These are phyloP conservation scores for Lepidurus arcticus DNA, from an alignment of 1,140 invertebrate genomes.

Conservation along the genomic window DNA sequence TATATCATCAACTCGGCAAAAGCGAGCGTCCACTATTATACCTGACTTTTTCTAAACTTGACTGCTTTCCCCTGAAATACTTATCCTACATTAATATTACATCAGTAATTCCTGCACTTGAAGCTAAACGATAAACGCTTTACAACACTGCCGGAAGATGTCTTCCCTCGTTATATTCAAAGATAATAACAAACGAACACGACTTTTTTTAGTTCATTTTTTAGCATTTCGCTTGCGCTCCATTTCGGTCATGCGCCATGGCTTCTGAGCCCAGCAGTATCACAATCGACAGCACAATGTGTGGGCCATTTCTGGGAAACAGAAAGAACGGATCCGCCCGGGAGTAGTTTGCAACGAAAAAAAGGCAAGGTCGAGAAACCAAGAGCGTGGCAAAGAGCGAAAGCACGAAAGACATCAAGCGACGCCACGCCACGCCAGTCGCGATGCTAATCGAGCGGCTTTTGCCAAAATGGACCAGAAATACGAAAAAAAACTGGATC, in stretches of 20 bases:
- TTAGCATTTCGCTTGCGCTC: neutral
- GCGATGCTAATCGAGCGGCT: neutral
- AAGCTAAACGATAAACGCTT: no score
- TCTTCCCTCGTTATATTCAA: no score
- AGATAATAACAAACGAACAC: no score
- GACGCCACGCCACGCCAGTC: neutral
- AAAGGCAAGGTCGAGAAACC: neutral
- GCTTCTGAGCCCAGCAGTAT: neutral
- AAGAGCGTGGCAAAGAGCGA: conserved; percentile 9
- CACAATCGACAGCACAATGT: neutral
- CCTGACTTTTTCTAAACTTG: no score
- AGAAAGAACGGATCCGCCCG: neutral
- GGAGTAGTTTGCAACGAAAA: neutral
- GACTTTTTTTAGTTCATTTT: neutral
- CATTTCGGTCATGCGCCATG: neutral
- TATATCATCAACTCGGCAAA: no score
- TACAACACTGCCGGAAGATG: no score
- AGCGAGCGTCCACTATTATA: no score
- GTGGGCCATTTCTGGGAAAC: neutral
- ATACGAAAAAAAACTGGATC: neutral
- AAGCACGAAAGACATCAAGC: neutral
- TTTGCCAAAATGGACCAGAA: neutral
- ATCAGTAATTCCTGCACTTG: no score
- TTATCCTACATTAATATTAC: no score
- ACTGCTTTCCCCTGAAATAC: no score